Evolutionary conservation across 2,888 invertebrate species (phyloP).

Genomic region (Heliconius ismenius): DNA sequence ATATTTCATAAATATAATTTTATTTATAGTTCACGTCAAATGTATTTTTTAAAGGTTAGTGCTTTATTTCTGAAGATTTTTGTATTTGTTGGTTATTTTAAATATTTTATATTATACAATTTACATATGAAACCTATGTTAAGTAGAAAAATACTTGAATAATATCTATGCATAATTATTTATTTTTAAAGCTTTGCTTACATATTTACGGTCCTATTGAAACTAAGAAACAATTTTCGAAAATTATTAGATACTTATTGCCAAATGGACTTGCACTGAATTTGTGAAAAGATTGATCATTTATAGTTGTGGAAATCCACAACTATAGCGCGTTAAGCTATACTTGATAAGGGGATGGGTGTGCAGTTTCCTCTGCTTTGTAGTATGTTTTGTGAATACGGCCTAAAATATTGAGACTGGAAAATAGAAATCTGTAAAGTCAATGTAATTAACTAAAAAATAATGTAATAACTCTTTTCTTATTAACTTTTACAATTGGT

Average conservation of each 20-base stretch:
- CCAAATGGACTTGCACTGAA: too few species aligned
- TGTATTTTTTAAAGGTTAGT: conserved; percentile 13
- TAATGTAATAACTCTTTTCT: too few species aligned
- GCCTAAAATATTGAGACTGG: conserved; percentile 5
- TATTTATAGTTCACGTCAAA: conserved; percentile 37
- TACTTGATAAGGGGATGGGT: neutral
- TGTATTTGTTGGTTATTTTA: neutral
- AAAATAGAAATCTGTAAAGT: neutral
- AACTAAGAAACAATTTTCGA: neutral
- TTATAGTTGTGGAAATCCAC: too few species aligned
- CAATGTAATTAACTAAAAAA: too few species aligned
- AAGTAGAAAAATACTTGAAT: conserved; percentile 2
- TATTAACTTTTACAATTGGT: neutral
- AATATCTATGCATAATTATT: neutral
- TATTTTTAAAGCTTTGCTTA: neutral
- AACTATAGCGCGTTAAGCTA: too few species aligned
- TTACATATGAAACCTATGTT: neutral
- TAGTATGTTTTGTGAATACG: neutral
- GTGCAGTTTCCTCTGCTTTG: neutral
- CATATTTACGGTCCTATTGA: neutral
- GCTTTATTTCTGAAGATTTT: conserved; percentile 7
- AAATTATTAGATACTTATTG: neutral
- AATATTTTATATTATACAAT: conserved; percentile 13
- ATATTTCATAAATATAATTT: too few species aligned
- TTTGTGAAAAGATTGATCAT: too few species aligned